Conservation (phyloP, 2,888 invertebrate genomes). For the Trichopoda pennipes region DNA sequence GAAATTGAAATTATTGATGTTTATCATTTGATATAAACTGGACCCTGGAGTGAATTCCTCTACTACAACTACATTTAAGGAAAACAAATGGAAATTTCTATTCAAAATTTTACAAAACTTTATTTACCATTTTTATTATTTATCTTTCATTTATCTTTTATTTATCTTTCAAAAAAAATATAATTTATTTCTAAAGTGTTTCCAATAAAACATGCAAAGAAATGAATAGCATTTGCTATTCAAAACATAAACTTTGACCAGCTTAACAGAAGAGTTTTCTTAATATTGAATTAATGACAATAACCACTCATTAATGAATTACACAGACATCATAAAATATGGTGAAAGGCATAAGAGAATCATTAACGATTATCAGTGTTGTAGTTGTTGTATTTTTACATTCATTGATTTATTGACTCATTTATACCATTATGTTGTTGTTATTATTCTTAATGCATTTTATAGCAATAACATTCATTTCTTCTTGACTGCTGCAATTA, state of each 20-base stretch:
- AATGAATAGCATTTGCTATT: not conserved
- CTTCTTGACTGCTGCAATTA: conserved; percentile 62
- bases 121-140: no score
- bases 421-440: not conserved
- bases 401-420: no score
- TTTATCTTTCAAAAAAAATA: not conserved
- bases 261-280: not conserved
- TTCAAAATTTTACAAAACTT: no score
- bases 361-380: conserved; percentile 37
- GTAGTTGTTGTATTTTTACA: not conserved
- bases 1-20: no score
- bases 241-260: conserved; percentile 15
- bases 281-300: conserved; percentile 27
- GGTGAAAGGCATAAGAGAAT: conserved; percentile 5
- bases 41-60: no score
- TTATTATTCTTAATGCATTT: conserved; percentile 27
- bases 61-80: no score
- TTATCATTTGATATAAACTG: no score
- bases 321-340: not conserved
- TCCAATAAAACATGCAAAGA: not conserved
- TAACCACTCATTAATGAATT: conserved; percentile 9
- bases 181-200: conserved; percentile 23
- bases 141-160: not conserved
- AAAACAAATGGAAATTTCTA: no score
- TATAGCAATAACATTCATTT: conserved; percentile 7